Evolutionary conservation across 2,888 invertebrate genomes (phyloP).

Genomic region (Entomobrya proxima): DNA sequence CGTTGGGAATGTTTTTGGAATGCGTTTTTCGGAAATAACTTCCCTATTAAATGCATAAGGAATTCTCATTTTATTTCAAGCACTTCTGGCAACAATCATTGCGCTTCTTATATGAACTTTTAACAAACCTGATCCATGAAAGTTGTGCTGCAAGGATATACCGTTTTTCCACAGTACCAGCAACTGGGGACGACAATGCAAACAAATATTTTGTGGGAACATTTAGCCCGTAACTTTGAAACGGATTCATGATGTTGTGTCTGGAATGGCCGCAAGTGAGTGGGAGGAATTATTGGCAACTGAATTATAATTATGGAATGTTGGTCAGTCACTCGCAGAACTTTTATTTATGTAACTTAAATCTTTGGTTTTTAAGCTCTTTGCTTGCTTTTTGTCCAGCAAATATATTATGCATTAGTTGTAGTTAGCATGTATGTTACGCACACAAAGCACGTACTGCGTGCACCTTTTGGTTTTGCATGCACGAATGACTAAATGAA

Average conservation of each 20-base stretch:
- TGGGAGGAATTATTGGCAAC: background rate
- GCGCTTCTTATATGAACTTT: background rate
- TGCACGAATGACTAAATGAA: too few species aligned
- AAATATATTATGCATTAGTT: too few species aligned
- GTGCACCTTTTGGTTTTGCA: too few species aligned
- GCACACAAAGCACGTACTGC: too few species aligned
- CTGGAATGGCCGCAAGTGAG: background rate
- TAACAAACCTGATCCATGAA: slow-evolving; percentile 70
- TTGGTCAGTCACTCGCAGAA: too few species aligned
- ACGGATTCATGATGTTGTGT: slow-evolving; percentile 54
- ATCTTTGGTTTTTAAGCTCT: too few species aligned
- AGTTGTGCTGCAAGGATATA: slow-evolving; percentile 72
- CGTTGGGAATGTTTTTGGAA: slow-evolving; percentile 70
- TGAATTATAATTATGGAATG: background rate
- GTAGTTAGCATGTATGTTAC: too few species aligned
- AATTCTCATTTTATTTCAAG: background rate
- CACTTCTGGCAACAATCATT: background rate
- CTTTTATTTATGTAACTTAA: too few species aligned
- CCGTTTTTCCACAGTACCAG: slow-evolving; percentile 43
- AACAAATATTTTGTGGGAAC: slow-evolving; percentile 63
- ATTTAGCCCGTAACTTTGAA: slow-evolving; percentile 60
- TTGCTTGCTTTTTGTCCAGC: too few species aligned
- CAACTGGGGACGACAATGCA: slow-evolving; percentile 20
- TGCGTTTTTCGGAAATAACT: slow-evolving; percentile 69
- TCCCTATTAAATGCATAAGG: slow-evolving; percentile 66